Conservation (phyloP, 2,113 vertebrate genomes). For the Geococcyx californianus region DNA sequence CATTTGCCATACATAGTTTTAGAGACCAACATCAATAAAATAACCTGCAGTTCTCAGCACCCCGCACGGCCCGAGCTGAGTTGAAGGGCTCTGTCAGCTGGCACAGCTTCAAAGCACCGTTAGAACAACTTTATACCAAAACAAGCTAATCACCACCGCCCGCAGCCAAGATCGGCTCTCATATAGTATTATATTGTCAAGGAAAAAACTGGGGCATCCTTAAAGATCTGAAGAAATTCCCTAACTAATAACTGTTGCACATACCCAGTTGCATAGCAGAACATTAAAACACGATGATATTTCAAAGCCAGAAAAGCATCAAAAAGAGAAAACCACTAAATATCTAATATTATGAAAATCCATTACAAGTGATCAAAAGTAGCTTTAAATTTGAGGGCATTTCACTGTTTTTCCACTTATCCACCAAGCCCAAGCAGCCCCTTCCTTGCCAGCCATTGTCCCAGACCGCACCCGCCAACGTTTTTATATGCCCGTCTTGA, state of each 20-base stretch:
- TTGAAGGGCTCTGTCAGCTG: constrained; percentile 26
- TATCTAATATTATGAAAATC: background rate
- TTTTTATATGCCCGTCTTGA: background rate
- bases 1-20: background rate
- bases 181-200: constrained; percentile 36
- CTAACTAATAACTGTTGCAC: constrained; percentile 4
- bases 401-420: background rate
- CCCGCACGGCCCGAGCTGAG: background rate
- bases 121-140: constrained; percentile 4
- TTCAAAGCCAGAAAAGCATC: background rate
- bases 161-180: constrained; percentile 35
- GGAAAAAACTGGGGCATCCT: background rate
- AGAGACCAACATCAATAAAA: background rate
- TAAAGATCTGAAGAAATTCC: constrained; percentile 46
- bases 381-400: background rate
- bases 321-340: background rate
- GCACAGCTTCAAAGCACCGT: constrained; percentile 47
- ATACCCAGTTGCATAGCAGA: background rate
- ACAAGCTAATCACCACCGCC: constrained; percentile 22
- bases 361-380: background rate
- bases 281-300: constrained; percentile 7
- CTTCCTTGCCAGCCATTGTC: background rate
- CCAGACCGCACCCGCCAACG: background rate
- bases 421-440: background rate
- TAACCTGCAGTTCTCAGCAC: background rate